A percentile compares a stretch with the other conserved stretches of the same genome.
These are phyloP conservation scores for Shinisaurus crocodilurus DNA, from an alignment of 2,113 vertebrate species.

Conservation along the genomic window DNA sequence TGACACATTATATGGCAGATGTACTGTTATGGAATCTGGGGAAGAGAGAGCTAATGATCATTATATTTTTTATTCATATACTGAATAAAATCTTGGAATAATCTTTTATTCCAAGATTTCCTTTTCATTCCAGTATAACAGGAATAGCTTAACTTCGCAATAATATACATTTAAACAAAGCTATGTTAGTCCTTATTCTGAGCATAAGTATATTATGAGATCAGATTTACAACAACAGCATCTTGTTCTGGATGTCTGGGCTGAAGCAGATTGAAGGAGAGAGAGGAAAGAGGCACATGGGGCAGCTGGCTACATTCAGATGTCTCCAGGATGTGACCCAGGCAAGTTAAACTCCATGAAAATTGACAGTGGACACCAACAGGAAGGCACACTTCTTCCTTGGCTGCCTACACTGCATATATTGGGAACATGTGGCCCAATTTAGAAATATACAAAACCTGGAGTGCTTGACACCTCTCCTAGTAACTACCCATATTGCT, in stretches of 20 bases:
- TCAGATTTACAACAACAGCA: not conserved
- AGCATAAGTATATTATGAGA: not conserved
- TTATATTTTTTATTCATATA: not conserved
- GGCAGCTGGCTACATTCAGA: not conserved
- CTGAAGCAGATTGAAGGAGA: not conserved
- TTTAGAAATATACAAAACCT: not conserved
- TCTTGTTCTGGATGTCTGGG: not conserved
- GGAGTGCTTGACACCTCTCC: not conserved
- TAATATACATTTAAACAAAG: not conserved
- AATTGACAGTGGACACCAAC: not conserved
- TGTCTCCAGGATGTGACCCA: not conserved
- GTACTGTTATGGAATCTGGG: not conserved
- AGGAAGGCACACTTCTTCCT: not conserved
- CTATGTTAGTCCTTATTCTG: not conserved
- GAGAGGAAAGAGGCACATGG: not conserved
- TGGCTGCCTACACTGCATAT: not conserved
- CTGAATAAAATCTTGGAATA: too few relatives aligned
- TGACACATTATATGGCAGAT: not conserved
- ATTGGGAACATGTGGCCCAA: not conserved
- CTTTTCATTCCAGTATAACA: not conserved
- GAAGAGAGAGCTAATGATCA: not conserved
- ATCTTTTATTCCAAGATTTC: not conserved
- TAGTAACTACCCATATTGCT: not conserved
- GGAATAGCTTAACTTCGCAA: not conserved
- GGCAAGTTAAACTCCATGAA: not conserved